phyloP scores from a whole-genome alignment of 2,888 invertebrate species.

The Agrochola lychnidis region DNA sequence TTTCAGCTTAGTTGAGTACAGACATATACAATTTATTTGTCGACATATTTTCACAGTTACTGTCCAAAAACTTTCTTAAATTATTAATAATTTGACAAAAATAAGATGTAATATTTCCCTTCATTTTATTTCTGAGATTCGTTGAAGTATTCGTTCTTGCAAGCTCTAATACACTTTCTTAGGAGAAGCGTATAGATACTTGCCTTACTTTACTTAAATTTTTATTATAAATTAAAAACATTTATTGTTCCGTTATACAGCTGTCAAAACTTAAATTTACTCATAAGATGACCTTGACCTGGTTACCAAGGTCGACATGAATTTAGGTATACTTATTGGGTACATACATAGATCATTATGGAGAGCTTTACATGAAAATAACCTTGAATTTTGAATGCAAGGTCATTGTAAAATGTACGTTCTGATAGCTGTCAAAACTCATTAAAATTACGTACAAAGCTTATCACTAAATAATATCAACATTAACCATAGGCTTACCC shows the following conservation, averaged over 20 bases:
- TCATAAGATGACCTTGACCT: conserved; percentile 16
- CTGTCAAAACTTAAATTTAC: conserved; percentile 35
- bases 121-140: conserved; percentile 59
- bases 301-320: conserved; percentile 15
- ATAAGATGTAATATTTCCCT: neutral
- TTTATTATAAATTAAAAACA: conserved; percentile 41
- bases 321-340: neutral
- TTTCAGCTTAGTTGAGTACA: conserved; percentile 67
- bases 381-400: conserved; percentile 16
- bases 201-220: conserved; percentile 32
- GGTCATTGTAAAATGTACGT: neutral
- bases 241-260: conserved; percentile 28
- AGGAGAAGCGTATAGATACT: conserved; percentile 56
- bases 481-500: conserved; percentile 11
- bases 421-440: conserved; percentile 40
- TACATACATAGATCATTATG: neutral
- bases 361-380: conserved; percentile 21
- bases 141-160: conserved; percentile 56
- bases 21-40: conserved; percentile 44
- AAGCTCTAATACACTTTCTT: conserved; percentile 64
- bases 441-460: conserved; percentile 33
- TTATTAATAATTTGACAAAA: conserved; percentile 8
- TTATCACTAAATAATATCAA: conserved; percentile 54
- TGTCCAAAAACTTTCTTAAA: neutral
- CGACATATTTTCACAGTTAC: conserved; percentile 26